Conservation (phyloP, 2,797 vertebrate genomes). For the Tokudaia muenninki region DNA sequence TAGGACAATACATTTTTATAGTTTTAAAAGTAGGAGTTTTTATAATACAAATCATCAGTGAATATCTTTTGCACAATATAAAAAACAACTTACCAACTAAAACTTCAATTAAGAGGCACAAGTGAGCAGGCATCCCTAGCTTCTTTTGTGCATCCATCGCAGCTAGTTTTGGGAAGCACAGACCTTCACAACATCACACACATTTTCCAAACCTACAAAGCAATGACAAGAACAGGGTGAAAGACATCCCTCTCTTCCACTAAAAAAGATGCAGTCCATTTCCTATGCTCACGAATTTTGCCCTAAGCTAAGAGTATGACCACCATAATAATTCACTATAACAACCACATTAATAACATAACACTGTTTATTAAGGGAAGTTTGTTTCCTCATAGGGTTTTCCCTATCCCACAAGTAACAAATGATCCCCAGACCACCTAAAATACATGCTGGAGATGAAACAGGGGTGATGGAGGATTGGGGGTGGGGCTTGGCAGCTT, state of each 20-base stretch:
- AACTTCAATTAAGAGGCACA: conserved; percentile 13
- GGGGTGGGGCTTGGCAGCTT: background rate
- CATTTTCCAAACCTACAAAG: conserved; percentile 60
- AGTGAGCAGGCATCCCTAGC: background rate
- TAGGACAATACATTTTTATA: conserved; percentile 22
- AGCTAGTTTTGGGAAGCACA: conserved; percentile 14
- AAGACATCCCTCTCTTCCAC: background rate
- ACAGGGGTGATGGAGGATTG: background rate
- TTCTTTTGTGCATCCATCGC: background rate
- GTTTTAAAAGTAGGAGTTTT: conserved; percentile 41
- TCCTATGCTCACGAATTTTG: background rate
- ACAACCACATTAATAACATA: background rate
- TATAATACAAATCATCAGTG: conserved; percentile 34
- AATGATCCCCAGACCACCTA: background rate
- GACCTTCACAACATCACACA: conserved; percentile 25
- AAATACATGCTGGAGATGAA: background rate
- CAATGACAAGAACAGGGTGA: conserved; percentile 37
- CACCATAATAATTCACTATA: conserved; percentile 2
- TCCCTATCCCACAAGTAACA: background rate
- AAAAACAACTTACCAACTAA: conserved; percentile 18
- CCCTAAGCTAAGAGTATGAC: background rate
- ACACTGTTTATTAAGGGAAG: background rate
- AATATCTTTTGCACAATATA: conserved; percentile 35
- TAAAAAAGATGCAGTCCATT: conserved; percentile 31
- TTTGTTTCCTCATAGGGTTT: background rate